These are phyloP conservation scores for Percopsis transmontana DNA, from an alignment of 2,113 vertebrate genomes.

Conservation along the genomic window DNA sequence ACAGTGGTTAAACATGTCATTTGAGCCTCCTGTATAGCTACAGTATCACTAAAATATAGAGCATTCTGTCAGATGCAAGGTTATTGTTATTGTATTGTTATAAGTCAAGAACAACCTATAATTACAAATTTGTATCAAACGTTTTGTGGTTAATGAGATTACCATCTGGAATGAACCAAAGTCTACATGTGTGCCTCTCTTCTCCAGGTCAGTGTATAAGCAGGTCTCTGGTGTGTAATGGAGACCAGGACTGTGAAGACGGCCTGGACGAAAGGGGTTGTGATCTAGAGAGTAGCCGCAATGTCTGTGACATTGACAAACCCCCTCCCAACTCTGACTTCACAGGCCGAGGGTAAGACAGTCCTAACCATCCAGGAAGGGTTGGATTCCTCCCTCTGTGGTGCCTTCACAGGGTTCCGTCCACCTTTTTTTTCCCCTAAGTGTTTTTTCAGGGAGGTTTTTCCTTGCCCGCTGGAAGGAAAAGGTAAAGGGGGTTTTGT, in stretches of 20 bases:
- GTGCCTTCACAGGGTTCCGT: too few relatives aligned
- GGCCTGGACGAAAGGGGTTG: slow-evolving; percentile 87
- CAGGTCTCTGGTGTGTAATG: slow-evolving; percentile 86
- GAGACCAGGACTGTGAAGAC: slow-evolving; percentile 92
- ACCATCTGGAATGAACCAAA: neutral
- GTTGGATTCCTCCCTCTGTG: too few relatives aligned
- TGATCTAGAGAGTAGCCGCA: slow-evolving; percentile 44
- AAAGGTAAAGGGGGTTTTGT: too few relatives aligned
- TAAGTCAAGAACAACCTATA: too few relatives aligned
- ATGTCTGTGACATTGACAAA: slow-evolving; percentile 79
- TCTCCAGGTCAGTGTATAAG: slow-evolving; percentile 88
- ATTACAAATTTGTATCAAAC: neutral
- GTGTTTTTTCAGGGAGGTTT: too few relatives aligned
- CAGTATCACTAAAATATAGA: neutral
- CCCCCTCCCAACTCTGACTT: slow-evolving; percentile 86
- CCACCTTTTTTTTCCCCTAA: too few relatives aligned
- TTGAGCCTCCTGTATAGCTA: neutral
- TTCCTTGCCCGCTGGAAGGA: too few relatives aligned
- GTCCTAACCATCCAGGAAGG: too few relatives aligned
- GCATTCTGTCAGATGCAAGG: neutral
- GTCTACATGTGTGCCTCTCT: neutral
- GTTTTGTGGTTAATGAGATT: neutral
- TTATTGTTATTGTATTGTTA: neutral
- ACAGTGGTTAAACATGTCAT: too few relatives aligned
- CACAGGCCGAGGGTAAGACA: slow-evolving; percentile 88